Evolutionary conservation across 2,888 invertebrate species (phyloP).

Genomic region (Drosophila kokeensis): DNA sequence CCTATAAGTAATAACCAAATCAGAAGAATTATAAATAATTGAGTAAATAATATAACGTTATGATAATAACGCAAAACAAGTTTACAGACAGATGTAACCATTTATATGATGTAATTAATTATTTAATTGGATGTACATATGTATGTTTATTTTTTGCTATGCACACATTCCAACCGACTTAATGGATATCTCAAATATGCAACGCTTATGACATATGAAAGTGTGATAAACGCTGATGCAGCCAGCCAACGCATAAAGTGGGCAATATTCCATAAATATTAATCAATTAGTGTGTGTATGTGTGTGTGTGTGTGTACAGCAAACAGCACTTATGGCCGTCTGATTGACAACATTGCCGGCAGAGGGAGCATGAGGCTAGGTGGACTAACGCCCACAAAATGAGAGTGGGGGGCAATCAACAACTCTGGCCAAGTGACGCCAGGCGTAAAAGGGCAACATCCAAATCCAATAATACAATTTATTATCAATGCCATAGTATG

Average conservation of each 20-base stretch:
- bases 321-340: slow-evolving; percentile 68
- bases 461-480: slow-evolving; percentile 78
- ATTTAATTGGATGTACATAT: neutral
- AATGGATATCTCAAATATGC: slow-evolving; percentile 3
- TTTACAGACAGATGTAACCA: no score
- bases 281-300: slow-evolving; percentile 64
- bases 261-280: slow-evolving; percentile 61
- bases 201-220: slow-evolving; percentile 38
- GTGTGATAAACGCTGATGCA: slow-evolving; percentile 11
- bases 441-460: slow-evolving; percentile 61
- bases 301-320: slow-evolving; percentile 61
- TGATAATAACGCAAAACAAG: neutral
- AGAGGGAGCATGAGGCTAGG: neutral
- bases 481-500: slow-evolving; percentile 59
- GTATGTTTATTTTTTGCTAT: neutral
- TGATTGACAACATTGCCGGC: slow-evolving; percentile 58
- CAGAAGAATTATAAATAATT: neutral
- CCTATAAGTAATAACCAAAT: neutral
- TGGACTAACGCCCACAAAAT: slow-evolving; percentile 38
- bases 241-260: slow-evolving; percentile 23
- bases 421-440: slow-evolving; percentile 49
- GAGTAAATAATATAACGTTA: neutral
- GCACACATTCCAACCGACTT: neutral
- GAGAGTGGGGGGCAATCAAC: slow-evolving; percentile 24
- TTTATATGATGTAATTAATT: neutral